phyloP scores from a whole-genome alignment of 1,140 invertebrate genomes.

The Dreissena rostriformis region DNA sequence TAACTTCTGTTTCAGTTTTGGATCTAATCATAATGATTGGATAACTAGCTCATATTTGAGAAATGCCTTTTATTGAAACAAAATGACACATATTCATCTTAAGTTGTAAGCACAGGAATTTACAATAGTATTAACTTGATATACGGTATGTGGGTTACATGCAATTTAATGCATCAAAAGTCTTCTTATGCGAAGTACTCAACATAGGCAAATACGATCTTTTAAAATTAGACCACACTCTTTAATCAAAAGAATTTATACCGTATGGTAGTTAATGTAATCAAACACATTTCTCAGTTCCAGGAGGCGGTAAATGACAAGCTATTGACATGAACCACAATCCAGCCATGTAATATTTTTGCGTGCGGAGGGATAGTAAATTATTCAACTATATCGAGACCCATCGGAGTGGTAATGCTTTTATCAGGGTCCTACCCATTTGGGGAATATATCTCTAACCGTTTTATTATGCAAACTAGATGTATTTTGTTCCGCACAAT shows the following conservation, averaged over 20 bases:
- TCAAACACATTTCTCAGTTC: neutral
- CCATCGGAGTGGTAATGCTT: constrained; percentile 41
- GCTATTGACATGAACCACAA: no score
- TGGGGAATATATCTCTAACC: constrained; percentile 37
- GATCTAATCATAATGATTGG: no score
- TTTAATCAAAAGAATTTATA: neutral
- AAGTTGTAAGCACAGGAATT: no score
- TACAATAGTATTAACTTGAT: no score
- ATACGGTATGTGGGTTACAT: no score
- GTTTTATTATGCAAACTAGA: constrained; percentile 52
- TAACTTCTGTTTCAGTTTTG: no score
- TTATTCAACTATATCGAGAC: constrained; percentile 31
- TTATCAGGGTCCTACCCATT: constrained; percentile 15
- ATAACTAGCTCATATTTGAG: no score
- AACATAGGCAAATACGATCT: neutral
- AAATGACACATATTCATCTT: no score
- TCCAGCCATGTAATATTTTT: no score
- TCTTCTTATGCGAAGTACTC: neutral
- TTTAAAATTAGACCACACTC: neutral
- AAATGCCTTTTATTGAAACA: no score
- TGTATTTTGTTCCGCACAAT: constrained; percentile 15
- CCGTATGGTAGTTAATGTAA: neutral
- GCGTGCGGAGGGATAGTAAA: constrained; percentile 19
- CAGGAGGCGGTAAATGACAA: constrained; percentile 3
- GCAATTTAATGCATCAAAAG: neutral